Percentiles rank a stretch among this genome's conserved stretches.
phyloP scores from a whole-genome alignment of 2,113 vertebrate genomes.

The Hydropotes inermis region DNA sequence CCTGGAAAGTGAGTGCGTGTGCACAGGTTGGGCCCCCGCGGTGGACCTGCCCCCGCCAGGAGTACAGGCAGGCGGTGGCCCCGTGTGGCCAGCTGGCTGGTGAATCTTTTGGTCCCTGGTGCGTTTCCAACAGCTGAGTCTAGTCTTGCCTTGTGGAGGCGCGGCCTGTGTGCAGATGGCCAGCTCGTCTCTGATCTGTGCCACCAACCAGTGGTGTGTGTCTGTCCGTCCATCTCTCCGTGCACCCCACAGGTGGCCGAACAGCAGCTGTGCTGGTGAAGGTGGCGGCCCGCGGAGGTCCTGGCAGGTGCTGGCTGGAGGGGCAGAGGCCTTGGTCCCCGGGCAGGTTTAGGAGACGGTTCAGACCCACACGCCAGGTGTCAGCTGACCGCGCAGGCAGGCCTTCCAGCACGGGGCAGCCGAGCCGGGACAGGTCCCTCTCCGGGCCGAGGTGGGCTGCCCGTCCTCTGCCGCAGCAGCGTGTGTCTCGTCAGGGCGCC shows the following conservation, averaged over 20 bases:
- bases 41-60: too few species aligned
- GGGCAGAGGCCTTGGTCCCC: neutral
- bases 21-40: too few species aligned
- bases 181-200: neutral
- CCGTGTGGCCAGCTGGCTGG: neutral
- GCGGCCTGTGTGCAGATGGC: neutral
- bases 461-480: neutral
- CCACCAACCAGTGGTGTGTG: neutral
- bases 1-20: neutral
- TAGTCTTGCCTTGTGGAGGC: neutral
- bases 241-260: neutral
- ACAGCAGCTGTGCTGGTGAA: neutral
- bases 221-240: neutral
- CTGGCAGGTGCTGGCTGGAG: neutral
- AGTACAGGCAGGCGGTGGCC: neutral
- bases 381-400: neutral
- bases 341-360: neutral
- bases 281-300: neutral
- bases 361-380: accelerated
- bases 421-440: accelerated
- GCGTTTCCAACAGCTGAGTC: neutral
- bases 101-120: neutral
- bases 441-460: neutral
- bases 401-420: neutral
- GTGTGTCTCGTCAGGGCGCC: neutral